Base-by-base conservation (phyloP, 2,888 invertebrate species). In the Idaea straminata region DNA sequence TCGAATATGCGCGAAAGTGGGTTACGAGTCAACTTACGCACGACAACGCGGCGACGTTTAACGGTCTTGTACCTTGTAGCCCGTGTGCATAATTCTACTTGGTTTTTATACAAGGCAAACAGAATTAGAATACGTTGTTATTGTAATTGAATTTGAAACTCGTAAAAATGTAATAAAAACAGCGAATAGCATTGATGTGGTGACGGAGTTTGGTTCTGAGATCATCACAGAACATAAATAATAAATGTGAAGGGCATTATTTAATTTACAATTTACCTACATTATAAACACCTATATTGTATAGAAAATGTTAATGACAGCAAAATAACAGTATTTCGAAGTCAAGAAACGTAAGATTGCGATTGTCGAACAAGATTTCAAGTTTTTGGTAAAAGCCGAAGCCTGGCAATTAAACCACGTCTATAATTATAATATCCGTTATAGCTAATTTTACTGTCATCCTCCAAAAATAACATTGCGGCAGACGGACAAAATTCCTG, bases 71-170 rank as follows among this genome's bases (percentile, higher is more conserved):
- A 63, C 59, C 59, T 63, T 36, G 47, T 47, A 47, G 13, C 47
- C 47, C 59, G 34, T 35, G 59, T 34, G 62, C 57, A 68, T 68
- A 71, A 68, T 69, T 68, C 67, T 61, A 72, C 66, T 62, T 38
- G 60, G 57, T 57, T 60, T 63, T 25, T 25, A 25, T 35, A 66
- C 64, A 62, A 62, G 65, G 60, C 61, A 63, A 63, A 69, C 67
- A 65, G 63, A 71, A 71, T 69, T 70, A 70, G 68, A 71, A 69
- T 66, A 57, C 59, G 25, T 65, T 59, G 68, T 68, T 67, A 68
- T 66, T 67, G 65, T 73, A 67, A 73, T 70, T 70, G 66, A 66
- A 67, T 71, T 69, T 61, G 59, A 64, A 71, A 66, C 68, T 64
- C 67, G 63, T 71, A 66, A 71, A 71, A 66, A 15, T 57, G 60